Evolutionary conservation across 35 echinoderm and acorn worm species (phyloP).

Genomic region (Apostichopus californicus): DNA sequence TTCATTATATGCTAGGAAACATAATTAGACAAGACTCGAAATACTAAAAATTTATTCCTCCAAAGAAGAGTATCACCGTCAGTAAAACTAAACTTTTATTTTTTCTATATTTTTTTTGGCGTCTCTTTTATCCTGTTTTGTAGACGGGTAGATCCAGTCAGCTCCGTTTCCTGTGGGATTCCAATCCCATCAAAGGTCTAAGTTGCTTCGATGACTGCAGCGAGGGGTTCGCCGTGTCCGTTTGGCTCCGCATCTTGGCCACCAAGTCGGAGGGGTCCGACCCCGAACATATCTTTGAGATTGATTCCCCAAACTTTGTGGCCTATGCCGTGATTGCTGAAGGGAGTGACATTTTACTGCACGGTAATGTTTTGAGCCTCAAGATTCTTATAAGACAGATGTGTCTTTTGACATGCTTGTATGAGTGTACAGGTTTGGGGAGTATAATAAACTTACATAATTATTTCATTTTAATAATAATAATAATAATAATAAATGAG

Average conservation of each 20-base stretch:
- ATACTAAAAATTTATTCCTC: too few species aligned
- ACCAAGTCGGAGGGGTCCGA: not conserved
- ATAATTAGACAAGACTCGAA: too few species aligned
- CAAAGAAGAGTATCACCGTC: too few species aligned
- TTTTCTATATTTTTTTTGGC: too few species aligned
- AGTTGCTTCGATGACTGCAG: conserved; percentile 21
- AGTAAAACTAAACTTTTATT: too few species aligned
- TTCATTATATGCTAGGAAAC: too few species aligned
- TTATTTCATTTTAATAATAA: not conserved
- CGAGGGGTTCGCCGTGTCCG: conserved; percentile 34
- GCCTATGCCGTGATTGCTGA: not conserved
- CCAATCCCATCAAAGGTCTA: not conserved
- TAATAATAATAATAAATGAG: too few species aligned
- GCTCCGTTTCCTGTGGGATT: not conserved
- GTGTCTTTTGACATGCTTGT: too few species aligned
- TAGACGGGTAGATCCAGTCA: not conserved
- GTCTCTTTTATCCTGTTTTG: not conserved
- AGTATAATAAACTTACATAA: not conserved
- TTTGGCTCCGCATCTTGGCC: conserved; percentile 17
- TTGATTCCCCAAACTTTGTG: not conserved
- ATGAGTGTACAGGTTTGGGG: too few species aligned
- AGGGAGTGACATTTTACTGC: conserved; percentile 6
- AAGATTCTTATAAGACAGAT: not conserved
- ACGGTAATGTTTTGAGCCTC: not conserved
- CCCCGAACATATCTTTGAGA: conserved; percentile 2